Conservation (phyloP, 2,888 invertebrate genomes). For the Drosophila suboccidentalis region DNA sequence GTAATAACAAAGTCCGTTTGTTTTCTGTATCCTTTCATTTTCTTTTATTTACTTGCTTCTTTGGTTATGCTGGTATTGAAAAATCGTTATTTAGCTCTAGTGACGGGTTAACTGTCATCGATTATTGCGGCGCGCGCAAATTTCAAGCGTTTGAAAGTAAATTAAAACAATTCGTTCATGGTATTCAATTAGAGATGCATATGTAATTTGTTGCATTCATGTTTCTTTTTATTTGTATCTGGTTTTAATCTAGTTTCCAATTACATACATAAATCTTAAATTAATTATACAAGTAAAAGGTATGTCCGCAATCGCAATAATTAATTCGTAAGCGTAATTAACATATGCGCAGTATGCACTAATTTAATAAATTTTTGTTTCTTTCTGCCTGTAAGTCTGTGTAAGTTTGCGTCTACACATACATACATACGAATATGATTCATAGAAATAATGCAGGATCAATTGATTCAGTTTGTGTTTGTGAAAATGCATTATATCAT, state of each 20-base stretch:
- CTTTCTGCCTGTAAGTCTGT: background rate
- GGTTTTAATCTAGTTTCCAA: constrained; percentile 60
- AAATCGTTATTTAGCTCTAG: background rate
- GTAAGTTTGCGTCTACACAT: constrained; percentile 16
- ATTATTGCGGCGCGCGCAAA: background rate
- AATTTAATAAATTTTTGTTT: constrained; percentile 22
- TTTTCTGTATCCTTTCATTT: background rate
- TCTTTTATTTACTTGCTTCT: background rate
- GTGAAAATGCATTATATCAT: constrained; percentile 44
- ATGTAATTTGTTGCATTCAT: constrained; percentile 36
- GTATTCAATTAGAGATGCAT: constrained; percentile 33
- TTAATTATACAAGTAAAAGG: constrained; percentile 57
- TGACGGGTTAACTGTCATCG: background rate
- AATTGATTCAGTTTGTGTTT: constrained; percentile 32
- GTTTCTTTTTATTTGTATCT: constrained; percentile 51
- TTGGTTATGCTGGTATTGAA: background rate
- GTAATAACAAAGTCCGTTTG: too few species aligned
- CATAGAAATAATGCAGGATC: constrained; percentile 35
- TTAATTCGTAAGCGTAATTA: constrained; percentile 57
- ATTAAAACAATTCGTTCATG: constrained; percentile 7
- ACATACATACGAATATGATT: constrained; percentile 33
- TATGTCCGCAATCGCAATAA: constrained; percentile 54
- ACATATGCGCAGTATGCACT: constrained; percentile 51
- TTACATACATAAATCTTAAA: constrained; percentile 59
- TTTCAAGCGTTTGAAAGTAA: background rate